A percentile compares a stretch with the other conserved stretches of the same genome.
Conservation (phyloP, 2,888 invertebrate genomes). For the Trachelus iudaicus region DNA sequence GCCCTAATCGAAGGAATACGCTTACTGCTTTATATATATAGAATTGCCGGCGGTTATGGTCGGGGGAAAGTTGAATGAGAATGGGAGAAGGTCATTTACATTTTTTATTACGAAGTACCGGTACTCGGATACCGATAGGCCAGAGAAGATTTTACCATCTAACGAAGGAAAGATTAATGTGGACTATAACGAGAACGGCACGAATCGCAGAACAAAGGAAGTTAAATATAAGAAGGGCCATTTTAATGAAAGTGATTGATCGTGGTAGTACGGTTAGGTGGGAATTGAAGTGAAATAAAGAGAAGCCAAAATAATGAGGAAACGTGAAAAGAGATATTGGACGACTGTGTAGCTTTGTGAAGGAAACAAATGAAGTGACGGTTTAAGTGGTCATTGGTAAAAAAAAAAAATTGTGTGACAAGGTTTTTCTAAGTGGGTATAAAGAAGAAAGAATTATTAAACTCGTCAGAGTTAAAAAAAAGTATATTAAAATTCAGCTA, state of each 20-base stretch:
- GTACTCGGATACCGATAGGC: neutral
- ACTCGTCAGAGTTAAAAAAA: neutral
- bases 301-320: neutral
- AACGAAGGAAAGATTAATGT: neutral
- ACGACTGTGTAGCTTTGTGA: neutral
- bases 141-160: neutral
- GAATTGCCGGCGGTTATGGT: neutral
- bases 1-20: neutral
- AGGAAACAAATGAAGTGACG: neutral
- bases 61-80: neutral
- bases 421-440: neutral
- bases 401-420: neutral
- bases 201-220: neutral
- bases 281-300: neutral
- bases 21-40: neutral
- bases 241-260: neutral
- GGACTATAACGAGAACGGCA: neutral
- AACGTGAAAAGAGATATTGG: neutral
- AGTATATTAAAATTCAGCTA: neutral
- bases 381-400: neutral
- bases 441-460: neutral
- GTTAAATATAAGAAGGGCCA: neutral
- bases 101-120: neutral
- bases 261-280: neutral
- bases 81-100: neutral